Base-by-base conservation (phyloP, 2,888 invertebrate genomes). In the Epirrhoe alternata region DNA sequence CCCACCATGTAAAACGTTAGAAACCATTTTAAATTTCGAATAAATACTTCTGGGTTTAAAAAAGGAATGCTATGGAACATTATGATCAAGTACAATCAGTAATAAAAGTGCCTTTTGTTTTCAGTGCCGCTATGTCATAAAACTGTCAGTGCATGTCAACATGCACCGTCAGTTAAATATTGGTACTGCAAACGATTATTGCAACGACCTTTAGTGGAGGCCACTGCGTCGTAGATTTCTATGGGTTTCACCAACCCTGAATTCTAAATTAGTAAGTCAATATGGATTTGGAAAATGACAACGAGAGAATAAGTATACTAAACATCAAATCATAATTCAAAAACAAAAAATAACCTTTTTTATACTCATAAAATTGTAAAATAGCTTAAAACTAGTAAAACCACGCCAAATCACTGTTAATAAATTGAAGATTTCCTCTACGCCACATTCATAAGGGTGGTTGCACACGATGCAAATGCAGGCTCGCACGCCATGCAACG, bases 401-500 rank as follows among this genome's bases (percentile, higher is more conserved):
- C 64, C 50, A 64, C 63, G 68, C 68, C 61, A 69, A 74, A 72
- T 74, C 68, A 65, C 70, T 64, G 68, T 61, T 65, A 68, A 72
- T 74, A 74, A 74, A 76, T 76, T 75, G 70, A 71, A 75, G 73
- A 73, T 75, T 73, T 76, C 74, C 70, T 73, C 62, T 66, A 69
- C 66, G 68, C 63, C 74, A 76, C 60, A 62, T 80, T 74, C 71
- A 76, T 77, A 78, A 77, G 75, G 74, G 73, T 69, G 73, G 60
- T 71, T 68, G 72, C 72, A 75, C 73, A 72, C 66, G 55, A 68
- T 68, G 73, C 75, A 77, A 83, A 82, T 82, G 79, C 76, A 64
- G 52, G 62, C 65, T 61, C 61, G 74, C 83, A 85, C 83, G 83
- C 82, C 68, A 84, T 73, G 66, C 69, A 66, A 74, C 71, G 12